Conservation (phyloP, 2,888 invertebrate genomes). For the Rhamphomyia laevipes region DNA sequence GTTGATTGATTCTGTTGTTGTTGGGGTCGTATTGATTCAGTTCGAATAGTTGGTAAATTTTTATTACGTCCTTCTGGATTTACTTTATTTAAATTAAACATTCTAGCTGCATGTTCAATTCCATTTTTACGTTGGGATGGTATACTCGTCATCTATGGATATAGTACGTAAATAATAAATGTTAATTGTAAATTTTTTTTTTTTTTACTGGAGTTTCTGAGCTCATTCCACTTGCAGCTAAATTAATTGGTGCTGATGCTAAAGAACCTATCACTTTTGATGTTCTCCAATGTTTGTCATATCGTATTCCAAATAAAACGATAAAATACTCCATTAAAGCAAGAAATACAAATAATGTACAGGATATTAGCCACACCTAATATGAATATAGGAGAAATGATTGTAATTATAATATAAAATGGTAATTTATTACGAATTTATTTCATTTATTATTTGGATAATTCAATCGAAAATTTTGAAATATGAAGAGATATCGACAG, state of each 20-base stretch:
- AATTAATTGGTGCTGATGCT: slow-evolving; percentile 27
- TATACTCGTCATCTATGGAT: neutral
- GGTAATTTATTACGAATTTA: no score
- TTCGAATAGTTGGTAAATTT: neutral
- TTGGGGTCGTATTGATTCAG: slow-evolving; percentile 1
- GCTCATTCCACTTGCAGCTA: slow-evolving; percentile 20
- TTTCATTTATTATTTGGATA: no score
- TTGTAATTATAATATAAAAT: neutral
- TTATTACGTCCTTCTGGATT: slow-evolving; percentile 17
- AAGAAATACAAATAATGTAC: slow-evolving; percentile 52
- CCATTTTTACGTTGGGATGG: slow-evolving; percentile 19
- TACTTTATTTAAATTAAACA: slow-evolving; percentile 20
- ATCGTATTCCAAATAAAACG: slow-evolving; percentile 51
- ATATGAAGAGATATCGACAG: no score
- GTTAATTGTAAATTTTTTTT: no score
- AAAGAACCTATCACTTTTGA: slow-evolving; percentile 15
- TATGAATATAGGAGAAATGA: slow-evolving; percentile 5
- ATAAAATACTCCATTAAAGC: slow-evolving; percentile 52
- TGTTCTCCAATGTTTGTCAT: slow-evolving; percentile 50
- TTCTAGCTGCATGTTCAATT: slow-evolving; percentile 19
- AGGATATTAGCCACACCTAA: slow-evolving; percentile 50
- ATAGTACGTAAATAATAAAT: no score
- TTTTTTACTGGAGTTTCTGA: slow-evolving; percentile 20
- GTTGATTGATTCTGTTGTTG: slow-evolving; percentile 7
- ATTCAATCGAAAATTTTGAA: no score